phyloP scores from a whole-genome alignment of 2,113 vertebrate species.

The Gasterosteus nipponicus region DNA sequence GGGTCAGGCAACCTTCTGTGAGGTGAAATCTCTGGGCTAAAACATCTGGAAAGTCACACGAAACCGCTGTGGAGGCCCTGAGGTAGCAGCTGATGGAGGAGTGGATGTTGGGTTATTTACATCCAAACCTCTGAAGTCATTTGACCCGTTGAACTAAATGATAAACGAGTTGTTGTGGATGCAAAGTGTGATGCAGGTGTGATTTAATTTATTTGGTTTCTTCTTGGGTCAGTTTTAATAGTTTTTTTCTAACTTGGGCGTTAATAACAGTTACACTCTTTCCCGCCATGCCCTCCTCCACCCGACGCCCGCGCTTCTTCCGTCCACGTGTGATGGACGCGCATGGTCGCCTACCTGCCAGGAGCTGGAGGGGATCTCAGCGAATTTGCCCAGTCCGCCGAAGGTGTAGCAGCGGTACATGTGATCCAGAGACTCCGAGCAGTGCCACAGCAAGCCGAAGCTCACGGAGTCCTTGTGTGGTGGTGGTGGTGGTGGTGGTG shows the following conservation, averaged over 20 bases:
- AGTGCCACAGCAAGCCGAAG: slow-evolving; percentile 90
- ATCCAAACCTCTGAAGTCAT: background rate
- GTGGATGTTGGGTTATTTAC: background rate
- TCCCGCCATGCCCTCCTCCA: background rate
- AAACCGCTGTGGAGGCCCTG: background rate
- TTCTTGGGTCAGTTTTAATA: background rate
- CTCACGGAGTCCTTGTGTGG: slow-evolving; percentile 84
- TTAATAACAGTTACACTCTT: background rate
- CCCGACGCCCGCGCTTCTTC: slow-evolving; percentile 16
- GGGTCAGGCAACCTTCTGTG: no score
- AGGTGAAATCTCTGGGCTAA: background rate
- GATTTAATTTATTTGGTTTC: slow-evolving; percentile 1
- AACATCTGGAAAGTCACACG: background rate
- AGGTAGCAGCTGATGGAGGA: background rate
- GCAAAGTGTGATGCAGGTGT: background rate
- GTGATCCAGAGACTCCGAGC: slow-evolving; percentile 83
- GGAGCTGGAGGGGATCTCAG: slow-evolving; percentile 89
- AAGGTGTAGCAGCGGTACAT: slow-evolving; percentile 86
- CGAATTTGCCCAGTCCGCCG: slow-evolving; percentile 85
- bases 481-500: slow-evolving; percentile 51
- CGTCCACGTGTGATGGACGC: slow-evolving; percentile 30
- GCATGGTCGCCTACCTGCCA: slow-evolving; percentile 85
- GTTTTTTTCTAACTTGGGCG: background rate
- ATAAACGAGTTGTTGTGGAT: background rate
- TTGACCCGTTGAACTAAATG: background rate